Evolutionary conservation across 2,113 vertebrate species (phyloP).

Genomic region (Fregetta grallaria): DNA sequence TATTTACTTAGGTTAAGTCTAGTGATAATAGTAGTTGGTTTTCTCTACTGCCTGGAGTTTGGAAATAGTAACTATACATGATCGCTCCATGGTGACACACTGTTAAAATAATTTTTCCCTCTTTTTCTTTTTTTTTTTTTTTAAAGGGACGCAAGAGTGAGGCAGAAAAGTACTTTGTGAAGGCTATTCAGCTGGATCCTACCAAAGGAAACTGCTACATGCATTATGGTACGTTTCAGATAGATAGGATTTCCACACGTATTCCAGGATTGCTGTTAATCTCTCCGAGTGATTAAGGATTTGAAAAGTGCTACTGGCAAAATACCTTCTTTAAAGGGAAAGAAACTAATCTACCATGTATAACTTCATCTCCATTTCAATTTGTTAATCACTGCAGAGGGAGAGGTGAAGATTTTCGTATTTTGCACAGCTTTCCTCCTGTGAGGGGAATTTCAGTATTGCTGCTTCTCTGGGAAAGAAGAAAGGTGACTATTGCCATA

Average conservation of each 20-base stretch:
- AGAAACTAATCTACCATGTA: neutral
- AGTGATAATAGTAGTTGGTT: constrained; percentile 7
- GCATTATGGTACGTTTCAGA: constrained; percentile 91
- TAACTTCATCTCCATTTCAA: constrained; percentile 1
- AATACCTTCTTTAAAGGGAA: neutral
- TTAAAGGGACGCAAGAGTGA: constrained; percentile 91
- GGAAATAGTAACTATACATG: neutral
- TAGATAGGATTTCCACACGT: neutral
- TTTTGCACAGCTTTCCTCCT: neutral
- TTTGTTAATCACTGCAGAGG: constrained; percentile 1
- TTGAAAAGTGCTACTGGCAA: neutral
- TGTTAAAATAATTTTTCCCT: neutral
- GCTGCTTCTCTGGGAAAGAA: neutral
- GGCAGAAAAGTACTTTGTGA: constrained; percentile 94
- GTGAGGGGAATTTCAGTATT: neutral
- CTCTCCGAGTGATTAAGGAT: constrained; percentile 15
- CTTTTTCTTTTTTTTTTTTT: constrained; percentile 39
- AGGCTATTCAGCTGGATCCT: constrained; percentile 95
- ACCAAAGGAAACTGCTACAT: constrained; percentile 98
- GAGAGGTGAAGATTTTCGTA: neutral
- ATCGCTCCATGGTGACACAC: neutral
- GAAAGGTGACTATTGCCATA: neutral
- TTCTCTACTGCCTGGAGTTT: neutral
- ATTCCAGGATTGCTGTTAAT: constrained; percentile 27
- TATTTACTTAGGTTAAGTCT: neutral